phyloP scores from a whole-genome alignment of 2,888 invertebrate genomes.

The Acanthopleura granulata region DNA sequence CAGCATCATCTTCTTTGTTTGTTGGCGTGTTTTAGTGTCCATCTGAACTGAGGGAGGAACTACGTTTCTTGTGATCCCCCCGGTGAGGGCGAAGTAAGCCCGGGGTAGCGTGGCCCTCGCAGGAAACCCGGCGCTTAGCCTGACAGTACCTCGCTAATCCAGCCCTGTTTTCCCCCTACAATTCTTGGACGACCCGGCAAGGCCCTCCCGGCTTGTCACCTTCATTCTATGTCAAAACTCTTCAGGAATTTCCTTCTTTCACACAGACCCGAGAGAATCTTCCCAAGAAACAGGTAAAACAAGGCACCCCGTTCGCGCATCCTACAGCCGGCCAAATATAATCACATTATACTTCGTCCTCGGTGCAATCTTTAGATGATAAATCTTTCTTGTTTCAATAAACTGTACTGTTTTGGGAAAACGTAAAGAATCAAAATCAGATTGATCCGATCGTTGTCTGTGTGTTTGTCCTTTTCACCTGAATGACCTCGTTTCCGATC shows the following conservation, averaged over 20 bases:
- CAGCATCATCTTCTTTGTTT: not conserved
- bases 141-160: not conserved
- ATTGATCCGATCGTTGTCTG: no score
- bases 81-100: not conserved
- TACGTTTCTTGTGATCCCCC: not conserved
- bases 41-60: not conserved
- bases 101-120: not conserved
- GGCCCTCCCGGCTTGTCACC: conserved; percentile 12
- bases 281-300: conserved; percentile 13
- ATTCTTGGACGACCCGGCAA: not conserved
- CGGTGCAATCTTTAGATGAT: no score
- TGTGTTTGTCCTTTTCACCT: no score
- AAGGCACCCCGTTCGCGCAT: not conserved
- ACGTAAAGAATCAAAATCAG: no score
- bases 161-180: not conserved
- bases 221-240: not conserved
- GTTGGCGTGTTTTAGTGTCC: not conserved
- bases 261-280: conserved; percentile 4
- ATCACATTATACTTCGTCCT: no score
- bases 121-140: not conserved
- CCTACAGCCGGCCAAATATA: no score
- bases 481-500: no score
- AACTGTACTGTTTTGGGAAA: no score
- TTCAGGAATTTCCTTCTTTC: conserved; percentile 9
- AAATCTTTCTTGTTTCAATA: no score